Evolutionary conservation across 1,140 invertebrate genomes (phyloP), one percentile per base, ranked within the genome.

Genomic region (Zaprionus ghesquierei): DNA sequence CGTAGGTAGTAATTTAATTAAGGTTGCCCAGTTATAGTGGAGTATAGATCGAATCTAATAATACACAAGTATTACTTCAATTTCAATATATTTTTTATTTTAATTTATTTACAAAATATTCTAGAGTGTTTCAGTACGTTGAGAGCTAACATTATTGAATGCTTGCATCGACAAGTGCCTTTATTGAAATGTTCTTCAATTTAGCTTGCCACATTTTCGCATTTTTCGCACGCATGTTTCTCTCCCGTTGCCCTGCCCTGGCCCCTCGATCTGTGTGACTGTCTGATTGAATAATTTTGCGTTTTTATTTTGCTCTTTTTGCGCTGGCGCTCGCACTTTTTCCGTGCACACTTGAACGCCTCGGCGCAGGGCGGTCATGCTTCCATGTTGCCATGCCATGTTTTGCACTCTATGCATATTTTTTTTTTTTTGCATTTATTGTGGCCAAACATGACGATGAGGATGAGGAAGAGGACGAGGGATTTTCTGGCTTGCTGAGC

Each of bases 351-450:
- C 68, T 71, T 51, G 69, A 71, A 58, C 69, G 61, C 53, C 62
- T 50, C 25, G 20, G 15, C n/a, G n/a, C 35, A 15, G 35, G n/a
- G n/a, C 35, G n/a, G n/a, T n/a, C n/a, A n/a, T n/a, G n/a, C n/a
- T n/a, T n/a, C n/a, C n/a, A 41, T 46, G 15, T 25, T 72, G 41
- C 33, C 50, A 41, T 44, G 69, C 53, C 77, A 51, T 81, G 69
- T 81, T 85, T 86, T 68, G 77, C 73, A 84, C 77, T 85, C 70
- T 71, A 84, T 79, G 80, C 80, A 77, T 81, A 75, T 77, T 81
- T 64, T 84, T 85, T 81, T 70, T 77, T 81, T 64, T 84, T 85
- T 85, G 80, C 80, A 82, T 84, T 84, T 79, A 82, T 84, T 71
- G 72, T 75, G 81, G 70, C 74, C 81, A 84, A 77, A 73, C 56